A percentile compares a stretch with the other conserved stretches of the same genome.
phyloP scores from a whole-genome alignment of 1,140 invertebrate genomes.

The Venturia canescens region DNA sequence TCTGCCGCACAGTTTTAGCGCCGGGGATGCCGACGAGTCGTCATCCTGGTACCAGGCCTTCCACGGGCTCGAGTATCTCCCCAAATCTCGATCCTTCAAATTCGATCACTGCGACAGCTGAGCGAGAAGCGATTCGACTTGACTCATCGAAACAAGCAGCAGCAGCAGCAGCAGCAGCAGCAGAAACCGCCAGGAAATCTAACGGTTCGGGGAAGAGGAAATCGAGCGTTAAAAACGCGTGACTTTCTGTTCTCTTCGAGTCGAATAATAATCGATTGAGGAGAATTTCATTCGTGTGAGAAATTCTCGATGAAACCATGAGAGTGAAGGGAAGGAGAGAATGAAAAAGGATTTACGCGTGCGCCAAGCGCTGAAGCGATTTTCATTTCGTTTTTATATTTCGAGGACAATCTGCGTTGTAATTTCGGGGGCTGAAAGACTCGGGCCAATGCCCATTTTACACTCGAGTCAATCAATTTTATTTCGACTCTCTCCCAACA shows the following conservation, averaged over 20 bases:
- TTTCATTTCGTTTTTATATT: too few species aligned
- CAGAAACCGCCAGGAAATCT: not conserved
- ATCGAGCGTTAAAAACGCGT: too few species aligned
- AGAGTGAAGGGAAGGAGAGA: too few species aligned
- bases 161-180: not conserved
- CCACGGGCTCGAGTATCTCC: conserved; percentile 61
- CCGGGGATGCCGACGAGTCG: conserved; percentile 71
- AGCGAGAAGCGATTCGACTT: conserved; percentile 39
- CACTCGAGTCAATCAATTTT: too few species aligned
- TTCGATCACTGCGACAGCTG: conserved; percentile 69
- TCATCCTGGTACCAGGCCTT: conserved; percentile 61
- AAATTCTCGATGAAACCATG: not conserved
- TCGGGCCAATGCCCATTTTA: too few species aligned
- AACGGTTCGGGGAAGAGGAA: too few species aligned
- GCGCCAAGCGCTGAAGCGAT: not conserved
- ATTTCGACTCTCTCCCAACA: too few species aligned
- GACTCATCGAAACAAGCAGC: not conserved
- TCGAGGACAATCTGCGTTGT: too few species aligned
- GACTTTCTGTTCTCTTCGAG: too few species aligned
- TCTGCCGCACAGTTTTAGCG: conserved; percentile 69
- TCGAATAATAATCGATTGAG: too few species aligned
- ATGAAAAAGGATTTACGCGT: not conserved
- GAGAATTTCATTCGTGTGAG: too few species aligned
- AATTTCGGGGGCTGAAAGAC: too few species aligned
- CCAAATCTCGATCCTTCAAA: conserved; percentile 69